These are phyloP conservation scores for Coelinius sp. DNA, from an alignment of 2,888 invertebrate species.

Conservation along the genomic window DNA sequence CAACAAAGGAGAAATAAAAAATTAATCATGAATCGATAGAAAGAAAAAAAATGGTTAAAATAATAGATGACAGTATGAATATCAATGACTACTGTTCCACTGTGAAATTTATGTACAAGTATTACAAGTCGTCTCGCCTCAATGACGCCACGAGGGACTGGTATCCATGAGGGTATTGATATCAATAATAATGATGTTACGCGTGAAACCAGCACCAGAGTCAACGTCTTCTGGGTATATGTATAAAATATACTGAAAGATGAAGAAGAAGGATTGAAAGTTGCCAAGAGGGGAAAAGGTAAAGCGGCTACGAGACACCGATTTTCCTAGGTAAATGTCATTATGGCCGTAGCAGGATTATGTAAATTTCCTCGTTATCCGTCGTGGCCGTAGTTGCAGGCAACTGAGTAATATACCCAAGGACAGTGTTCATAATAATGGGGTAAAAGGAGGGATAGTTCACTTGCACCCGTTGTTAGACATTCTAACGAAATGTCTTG, in stretches of 20 bases:
- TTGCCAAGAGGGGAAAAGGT: background rate
- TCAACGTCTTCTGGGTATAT: background rate
- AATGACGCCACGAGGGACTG: slow-evolving; percentile 14
- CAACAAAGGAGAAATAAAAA: slow-evolving; percentile 32
- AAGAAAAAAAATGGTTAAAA: background rate
- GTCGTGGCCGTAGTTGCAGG: slow-evolving; percentile 34
- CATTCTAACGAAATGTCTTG: slow-evolving; percentile 4
- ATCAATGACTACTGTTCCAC: slow-evolving; percentile 21
- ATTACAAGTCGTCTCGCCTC: slow-evolving; percentile 12
- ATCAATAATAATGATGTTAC: slow-evolving; percentile 25
- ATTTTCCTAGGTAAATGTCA: slow-evolving; percentile 49
- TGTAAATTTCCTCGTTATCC: slow-evolving; percentile 53
- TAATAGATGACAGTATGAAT: background rate
- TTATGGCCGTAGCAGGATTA: slow-evolving; percentile 49
- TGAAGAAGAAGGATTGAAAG: background rate
- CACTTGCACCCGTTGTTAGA: slow-evolving; percentile 11
- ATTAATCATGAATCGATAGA: background rate
- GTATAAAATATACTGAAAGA: background rate
- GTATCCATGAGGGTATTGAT: slow-evolving; percentile 15
- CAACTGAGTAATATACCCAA: slow-evolving; percentile 22
- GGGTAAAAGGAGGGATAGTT: background rate
- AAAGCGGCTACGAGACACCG: slow-evolving; percentile 20
- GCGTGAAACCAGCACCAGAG: slow-evolving; percentile 2
- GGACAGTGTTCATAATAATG: slow-evolving; percentile 3
- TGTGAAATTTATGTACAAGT: slow-evolving; percentile 12